These are phyloP conservation scores for Chymomyza procnemis DNA, from an alignment of 2,888 invertebrate species.

Conservation along the genomic window DNA sequence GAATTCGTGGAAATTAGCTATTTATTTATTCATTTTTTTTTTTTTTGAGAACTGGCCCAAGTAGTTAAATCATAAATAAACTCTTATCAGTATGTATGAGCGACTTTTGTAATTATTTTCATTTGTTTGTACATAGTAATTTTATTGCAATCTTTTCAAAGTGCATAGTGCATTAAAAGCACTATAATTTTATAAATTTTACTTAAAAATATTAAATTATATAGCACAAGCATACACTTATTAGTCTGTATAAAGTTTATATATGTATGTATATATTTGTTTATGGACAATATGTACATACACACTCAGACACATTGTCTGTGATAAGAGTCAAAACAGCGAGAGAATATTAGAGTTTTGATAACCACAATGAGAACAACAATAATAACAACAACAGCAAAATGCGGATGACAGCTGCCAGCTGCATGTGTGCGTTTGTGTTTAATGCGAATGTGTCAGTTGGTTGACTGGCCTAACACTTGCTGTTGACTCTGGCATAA, in stretches of 20 bases:
- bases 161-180: too few species aligned
- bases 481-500: not conserved
- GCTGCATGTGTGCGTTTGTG: not conserved
- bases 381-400: not conserved
- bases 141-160: not conserved
- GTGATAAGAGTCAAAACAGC: not conserved
- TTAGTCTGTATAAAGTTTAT: not conserved
- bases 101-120: not conserved
- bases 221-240: too few species aligned
- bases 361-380: not conserved
- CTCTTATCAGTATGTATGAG: not conserved
- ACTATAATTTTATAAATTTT: not conserved
- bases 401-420: not conserved
- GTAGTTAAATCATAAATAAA: not conserved
- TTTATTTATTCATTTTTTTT: not conserved
- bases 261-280: not conserved
- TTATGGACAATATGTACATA: not conserved
- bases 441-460: not conserved
- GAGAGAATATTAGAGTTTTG: not conserved
- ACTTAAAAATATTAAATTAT: not conserved
- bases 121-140: not conserved
- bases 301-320: not conserved
- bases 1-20: not conserved
- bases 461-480: not conserved
- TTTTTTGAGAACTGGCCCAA: not conserved